Evolutionary conservation across 1,140 invertebrate species (phyloP).

Genomic region (Battus philenor): DNA sequence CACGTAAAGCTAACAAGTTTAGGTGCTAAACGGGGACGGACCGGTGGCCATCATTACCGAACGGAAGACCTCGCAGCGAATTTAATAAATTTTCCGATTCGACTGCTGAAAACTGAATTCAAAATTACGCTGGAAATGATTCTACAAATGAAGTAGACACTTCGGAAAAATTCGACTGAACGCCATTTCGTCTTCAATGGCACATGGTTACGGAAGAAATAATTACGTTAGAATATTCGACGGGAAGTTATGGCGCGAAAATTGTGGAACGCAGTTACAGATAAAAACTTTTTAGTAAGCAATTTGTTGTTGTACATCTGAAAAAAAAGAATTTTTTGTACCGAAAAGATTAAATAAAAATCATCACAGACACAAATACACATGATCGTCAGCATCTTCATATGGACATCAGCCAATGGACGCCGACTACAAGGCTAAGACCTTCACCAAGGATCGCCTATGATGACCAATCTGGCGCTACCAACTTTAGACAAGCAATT

Average conservation of each 20-base stretch:
- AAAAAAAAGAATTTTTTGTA: no score
- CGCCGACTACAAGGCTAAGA: no score
- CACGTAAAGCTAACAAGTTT: conserved; percentile 34
- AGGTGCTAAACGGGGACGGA: conserved; percentile 22
- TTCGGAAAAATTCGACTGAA: conserved; percentile 11
- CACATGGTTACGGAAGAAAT: conserved; percentile 2
- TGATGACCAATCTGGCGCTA: no score
- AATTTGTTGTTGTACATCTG: no score
- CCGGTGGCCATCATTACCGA: conserved; percentile 26
- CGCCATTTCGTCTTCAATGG: background rate
- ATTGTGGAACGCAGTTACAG: background rate
- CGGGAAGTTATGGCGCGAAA: background rate
- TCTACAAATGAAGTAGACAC: conserved; percentile 20
- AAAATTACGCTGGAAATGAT: conserved; percentile 20
- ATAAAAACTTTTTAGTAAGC: background rate
- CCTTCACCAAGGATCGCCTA: no score
- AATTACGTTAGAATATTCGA: conserved; percentile 9
- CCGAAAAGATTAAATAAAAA: no score
- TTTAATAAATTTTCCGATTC: conserved; percentile 38
- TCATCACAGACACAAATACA: no score
- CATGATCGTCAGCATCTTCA: no score
- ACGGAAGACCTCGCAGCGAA: conserved; percentile 31
- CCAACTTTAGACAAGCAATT: no score
- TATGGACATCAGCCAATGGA: no score
- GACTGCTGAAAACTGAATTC: conserved; percentile 22